phyloP scores from a whole-genome alignment of 2,113 vertebrate genomes.

The Sturnira hondurensis region DNA sequence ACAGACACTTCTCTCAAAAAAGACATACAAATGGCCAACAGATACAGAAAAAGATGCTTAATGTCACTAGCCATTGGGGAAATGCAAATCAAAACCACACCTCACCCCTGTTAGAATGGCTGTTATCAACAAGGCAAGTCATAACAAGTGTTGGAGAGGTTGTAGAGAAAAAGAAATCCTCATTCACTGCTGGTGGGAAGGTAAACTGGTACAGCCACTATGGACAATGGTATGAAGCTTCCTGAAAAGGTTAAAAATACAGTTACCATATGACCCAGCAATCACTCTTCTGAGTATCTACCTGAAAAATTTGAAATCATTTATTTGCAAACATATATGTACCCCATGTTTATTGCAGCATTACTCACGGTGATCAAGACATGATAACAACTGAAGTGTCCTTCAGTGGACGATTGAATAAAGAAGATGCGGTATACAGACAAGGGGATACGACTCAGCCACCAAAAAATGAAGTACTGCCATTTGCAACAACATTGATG shows the following conservation, averaged over 20 bases:
- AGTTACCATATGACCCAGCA: background rate
- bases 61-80: background rate
- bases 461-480: background rate
- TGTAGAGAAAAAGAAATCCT: background rate
- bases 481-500: background rate
- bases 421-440: background rate
- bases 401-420: background rate
- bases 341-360: background rate
- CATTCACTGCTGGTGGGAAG: background rate
- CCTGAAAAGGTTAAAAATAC: background rate
- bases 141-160: background rate
- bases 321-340: background rate
- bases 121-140: background rate
- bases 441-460: background rate
- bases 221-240: background rate
- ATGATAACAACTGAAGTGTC: background rate
- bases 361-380: background rate
- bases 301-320: background rate
- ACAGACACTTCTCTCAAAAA: background rate
- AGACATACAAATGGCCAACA: background rate
- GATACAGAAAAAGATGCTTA: background rate
- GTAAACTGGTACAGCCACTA: background rate
- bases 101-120: background rate
- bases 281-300: background rate
- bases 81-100: background rate